Percentiles rank a stretch among this genome's conserved stretches.
Evolutionary conservation across 2,888 invertebrate genomes (phyloP).

Genomic region (Hetaerina titia): DNA sequence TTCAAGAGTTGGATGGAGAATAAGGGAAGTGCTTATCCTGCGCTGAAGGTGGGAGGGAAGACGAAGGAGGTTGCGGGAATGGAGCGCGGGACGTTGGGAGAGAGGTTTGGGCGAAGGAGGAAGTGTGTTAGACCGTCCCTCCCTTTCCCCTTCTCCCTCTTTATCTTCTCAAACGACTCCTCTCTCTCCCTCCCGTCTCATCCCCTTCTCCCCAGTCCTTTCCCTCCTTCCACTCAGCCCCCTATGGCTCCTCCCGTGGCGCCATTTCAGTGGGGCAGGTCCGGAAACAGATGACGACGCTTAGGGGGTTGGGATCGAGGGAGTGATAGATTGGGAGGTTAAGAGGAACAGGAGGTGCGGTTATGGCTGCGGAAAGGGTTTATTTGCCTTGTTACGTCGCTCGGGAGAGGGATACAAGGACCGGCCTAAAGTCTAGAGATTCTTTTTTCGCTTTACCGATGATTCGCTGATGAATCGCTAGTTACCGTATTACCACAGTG

Average conservation of each 20-base stretch:
- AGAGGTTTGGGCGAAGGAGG: not conserved
- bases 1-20: not conserved
- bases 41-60: not conserved
- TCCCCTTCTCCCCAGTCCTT: not conserved
- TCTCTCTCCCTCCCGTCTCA: not conserved
- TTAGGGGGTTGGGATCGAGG: not conserved
- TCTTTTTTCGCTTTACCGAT: not conserved
- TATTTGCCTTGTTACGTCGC: slow-evolving; percentile 43
- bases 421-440: not conserved
- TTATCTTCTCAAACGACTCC: not conserved
- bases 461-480: not conserved
- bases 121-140: slow-evolving; percentile 28
- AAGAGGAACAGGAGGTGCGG: slow-evolving; percentile 35
- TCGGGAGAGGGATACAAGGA: not conserved
- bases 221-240: not conserved
- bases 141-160: not conserved
- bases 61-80: not conserved
- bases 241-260: not conserved
- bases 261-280: slow-evolving; percentile 44
- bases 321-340: slow-evolving; percentile 54
- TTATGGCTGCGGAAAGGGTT: slow-evolving; percentile 54
- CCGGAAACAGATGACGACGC: slow-evolving; percentile 54
- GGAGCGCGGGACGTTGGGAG: not conserved
- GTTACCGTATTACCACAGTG: not conserved
- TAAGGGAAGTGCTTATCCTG: not conserved